Evolutionary conservation across 2,888 invertebrate genomes (phyloP), one percentile per base, ranked within the genome.

Genomic region (Oxycera nigricornis): DNA sequence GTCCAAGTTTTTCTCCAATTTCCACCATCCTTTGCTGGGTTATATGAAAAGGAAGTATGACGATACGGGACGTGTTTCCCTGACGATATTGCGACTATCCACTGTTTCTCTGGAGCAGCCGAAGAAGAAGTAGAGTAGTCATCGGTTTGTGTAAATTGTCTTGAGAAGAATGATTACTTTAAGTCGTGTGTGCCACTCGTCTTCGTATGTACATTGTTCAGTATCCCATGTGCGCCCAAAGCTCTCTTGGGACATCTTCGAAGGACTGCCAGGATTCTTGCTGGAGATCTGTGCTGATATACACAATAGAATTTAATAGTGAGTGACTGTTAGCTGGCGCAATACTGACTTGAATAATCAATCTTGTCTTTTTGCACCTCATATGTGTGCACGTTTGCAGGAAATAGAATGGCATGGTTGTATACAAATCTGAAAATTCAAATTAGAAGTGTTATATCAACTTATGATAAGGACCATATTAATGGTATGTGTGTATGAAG

Each of bases 261-360:
- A 70, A 70, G 70, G 55, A 70, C 70, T 65, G 65, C 26, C 65
- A n/a, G 65, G 65, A 65, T 41, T 41, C 30, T 24, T 41, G 65
- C 35, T 39, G 39, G 65, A 65, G 65, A 30, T 70, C 28, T 70
- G 31, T 70, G 52, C 55, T 70, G 70, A 70, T 55, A 31, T 70
- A 70, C 70, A 70, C 70, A 70, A 70, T 70, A 70, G 52, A 70
- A 70, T 70, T 70, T 70, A 70, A 70, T 70, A 70, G 70, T 55
- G 26, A 70, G 52, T 52, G 70, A 70, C 70, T 52, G 65, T 41
- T 65, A 17, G 39, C 26, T 65, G 70, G 55, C 70, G 52, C 31
- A 17, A 70, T 65, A 41, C 65, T 65, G 70, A 70, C 70, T 70
- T 52, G 30, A 17, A 46, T 70, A 70, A 70, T 70, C 70, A 52